Conservation (phyloP, 2,797 vertebrate species). For the Nannoperca obscura region DNA sequence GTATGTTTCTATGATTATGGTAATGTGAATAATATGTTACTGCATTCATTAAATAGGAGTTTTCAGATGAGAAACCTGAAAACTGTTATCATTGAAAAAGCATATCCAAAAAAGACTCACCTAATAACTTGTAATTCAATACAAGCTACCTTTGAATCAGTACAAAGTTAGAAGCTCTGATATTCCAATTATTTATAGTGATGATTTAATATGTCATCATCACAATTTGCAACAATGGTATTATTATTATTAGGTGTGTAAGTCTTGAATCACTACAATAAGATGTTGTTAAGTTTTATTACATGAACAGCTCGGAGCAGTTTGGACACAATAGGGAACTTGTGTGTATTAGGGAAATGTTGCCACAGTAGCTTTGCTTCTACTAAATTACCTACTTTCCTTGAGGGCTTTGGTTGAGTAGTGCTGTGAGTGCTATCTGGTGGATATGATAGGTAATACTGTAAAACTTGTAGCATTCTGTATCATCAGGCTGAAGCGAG, state of each 20-base stretch:
- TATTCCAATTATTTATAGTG: background rate
- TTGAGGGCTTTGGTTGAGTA: background rate
- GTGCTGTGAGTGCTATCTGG: background rate
- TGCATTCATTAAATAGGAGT: conserved; percentile 11
- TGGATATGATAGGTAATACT: background rate
- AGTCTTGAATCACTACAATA: background rate
- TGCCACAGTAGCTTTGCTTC: too few relatives aligned
- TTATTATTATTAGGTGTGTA: too few relatives aligned
- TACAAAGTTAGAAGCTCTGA: background rate
- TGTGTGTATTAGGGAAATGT: too few relatives aligned
- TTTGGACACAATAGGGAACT: background rate
- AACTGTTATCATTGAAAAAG: background rate
- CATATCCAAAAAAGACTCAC: too few relatives aligned
- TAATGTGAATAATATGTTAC: conserved; percentile 20
- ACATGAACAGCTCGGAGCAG: background rate
- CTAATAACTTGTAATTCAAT: background rate
- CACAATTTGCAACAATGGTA: background rate
- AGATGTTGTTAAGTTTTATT: background rate
- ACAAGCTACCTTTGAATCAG: background rate
- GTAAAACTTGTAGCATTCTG: too few relatives aligned
- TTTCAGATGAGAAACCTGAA: background rate
- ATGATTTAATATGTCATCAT: background rate
- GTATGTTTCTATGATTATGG: conserved; percentile 27
- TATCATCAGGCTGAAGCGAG: too few relatives aligned
- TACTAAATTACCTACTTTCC: too few relatives aligned